Percentiles rank a stretch among this genome's conserved stretches.
These are phyloP conservation scores for Sciurus vulgaris DNA, from an alignment of 2,797 vertebrate species.

Conservation along the genomic window DNA sequence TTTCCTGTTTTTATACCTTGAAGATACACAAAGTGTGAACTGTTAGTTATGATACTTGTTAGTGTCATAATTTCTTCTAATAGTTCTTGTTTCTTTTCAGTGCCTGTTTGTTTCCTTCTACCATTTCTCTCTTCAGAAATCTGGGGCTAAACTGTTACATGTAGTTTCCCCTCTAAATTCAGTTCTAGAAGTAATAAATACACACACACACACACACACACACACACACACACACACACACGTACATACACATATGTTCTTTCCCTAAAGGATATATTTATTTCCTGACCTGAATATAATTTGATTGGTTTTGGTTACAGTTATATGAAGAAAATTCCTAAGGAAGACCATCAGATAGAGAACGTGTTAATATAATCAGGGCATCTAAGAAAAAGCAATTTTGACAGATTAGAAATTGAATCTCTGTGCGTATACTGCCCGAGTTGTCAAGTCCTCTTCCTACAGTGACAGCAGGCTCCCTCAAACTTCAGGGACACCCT, in stretches of 20 bases:
- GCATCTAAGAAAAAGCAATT: slow-evolving; percentile 87
- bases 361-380: slow-evolving; percentile 88
- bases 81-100: slow-evolving; percentile 14
- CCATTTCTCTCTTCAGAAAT: slow-evolving; percentile 21
- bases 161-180: slow-evolving; percentile 80
- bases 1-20: not conserved
- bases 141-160: slow-evolving; percentile 66
- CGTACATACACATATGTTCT: not conserved
- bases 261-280: slow-evolving; percentile 78
- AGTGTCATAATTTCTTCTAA: slow-evolving; percentile 9
- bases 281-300: slow-evolving; percentile 85
- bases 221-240: too few relatives aligned
- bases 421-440: slow-evolving; percentile 86
- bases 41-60: not conserved
- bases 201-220: not conserved
- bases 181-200: slow-evolving; percentile 77
- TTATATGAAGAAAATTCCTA: slow-evolving; percentile 83
- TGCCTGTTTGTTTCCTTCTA: not conserved
- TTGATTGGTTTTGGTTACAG: slow-evolving; percentile 85
- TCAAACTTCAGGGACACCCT: slow-evolving; percentile 86
- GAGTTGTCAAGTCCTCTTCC: slow-evolving; percentile 86
- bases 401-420: slow-evolving; percentile 89
- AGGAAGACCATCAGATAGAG: slow-evolving; percentile 85
- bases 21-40: not conserved
- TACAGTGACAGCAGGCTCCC: slow-evolving; percentile 85